Evolutionary conservation across 2,888 invertebrate species (phyloP).

Genomic region (Aspidiotus destructor): DNA sequence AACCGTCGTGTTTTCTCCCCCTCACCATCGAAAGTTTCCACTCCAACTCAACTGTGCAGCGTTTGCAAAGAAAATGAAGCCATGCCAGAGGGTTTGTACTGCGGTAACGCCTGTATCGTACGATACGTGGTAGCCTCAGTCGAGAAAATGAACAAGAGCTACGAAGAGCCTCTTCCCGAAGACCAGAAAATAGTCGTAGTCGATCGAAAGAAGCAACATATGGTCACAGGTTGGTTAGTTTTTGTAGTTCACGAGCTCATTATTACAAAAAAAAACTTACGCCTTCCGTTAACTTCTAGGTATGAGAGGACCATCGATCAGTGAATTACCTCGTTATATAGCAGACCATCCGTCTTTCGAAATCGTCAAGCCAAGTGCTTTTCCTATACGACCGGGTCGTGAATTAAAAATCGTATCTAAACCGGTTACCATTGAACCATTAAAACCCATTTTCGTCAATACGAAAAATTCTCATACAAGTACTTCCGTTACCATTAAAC

Average conservation of each 20-base stretch:
- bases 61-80: slow-evolving; percentile 64
- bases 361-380: slow-evolving; percentile 48
- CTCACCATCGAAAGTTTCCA: background rate
- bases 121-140: slow-evolving; percentile 53
- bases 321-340: slow-evolving; percentile 71
- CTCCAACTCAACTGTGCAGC: slow-evolving; percentile 51
- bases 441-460: background rate
- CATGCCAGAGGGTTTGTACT: slow-evolving; percentile 75
- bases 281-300: slow-evolving; percentile 45
- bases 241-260: background rate
- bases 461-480: background rate
- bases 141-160: slow-evolving; percentile 36
- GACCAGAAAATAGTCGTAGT: slow-evolving; percentile 60
- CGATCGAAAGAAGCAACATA: slow-evolving; percentile 66
- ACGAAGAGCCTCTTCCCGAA: slow-evolving; percentile 21
- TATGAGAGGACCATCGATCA: slow-evolving; percentile 70
- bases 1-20: slow-evolving; percentile 4
- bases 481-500: background rate
- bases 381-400: slow-evolving; percentile 1
- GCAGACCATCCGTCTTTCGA: slow-evolving; percentile 80
- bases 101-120: slow-evolving; percentile 76
- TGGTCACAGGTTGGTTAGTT: slow-evolving; percentile 43
- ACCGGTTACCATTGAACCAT: background rate
- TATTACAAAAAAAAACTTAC: background rate
- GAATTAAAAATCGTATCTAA: background rate